phyloP scores from a whole-genome alignment of 2,888 invertebrate genomes.

The Theretra japonica region DNA sequence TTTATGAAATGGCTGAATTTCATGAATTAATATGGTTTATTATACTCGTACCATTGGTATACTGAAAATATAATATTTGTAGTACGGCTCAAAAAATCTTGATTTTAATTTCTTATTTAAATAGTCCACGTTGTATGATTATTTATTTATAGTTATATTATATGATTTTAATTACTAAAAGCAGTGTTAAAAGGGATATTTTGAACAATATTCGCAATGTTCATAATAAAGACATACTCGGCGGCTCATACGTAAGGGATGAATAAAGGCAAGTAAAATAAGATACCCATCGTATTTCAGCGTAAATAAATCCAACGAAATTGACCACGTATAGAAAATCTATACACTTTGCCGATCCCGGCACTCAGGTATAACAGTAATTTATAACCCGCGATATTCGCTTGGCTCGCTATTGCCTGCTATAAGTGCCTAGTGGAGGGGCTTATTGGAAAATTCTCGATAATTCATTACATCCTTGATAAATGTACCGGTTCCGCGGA shows the following conservation, averaged over 20 bases:
- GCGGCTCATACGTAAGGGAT: neutral
- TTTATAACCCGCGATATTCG: conserved; percentile 25
- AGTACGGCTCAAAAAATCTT: too few relatives aligned
- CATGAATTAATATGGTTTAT: too few relatives aligned
- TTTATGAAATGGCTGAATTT: too few relatives aligned
- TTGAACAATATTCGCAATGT: neutral
- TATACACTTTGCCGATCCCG: conserved; percentile 10
- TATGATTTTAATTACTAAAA: neutral
- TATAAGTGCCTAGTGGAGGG: conserved; percentile 39
- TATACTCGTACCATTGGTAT: too few relatives aligned
- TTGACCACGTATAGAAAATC: conserved; percentile 2
- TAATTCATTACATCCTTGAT: conserved; percentile 83
- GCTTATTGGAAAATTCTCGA: conserved; percentile 77
- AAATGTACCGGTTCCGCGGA: conserved; percentile 74
- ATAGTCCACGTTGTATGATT: too few relatives aligned
- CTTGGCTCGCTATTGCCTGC: neutral
- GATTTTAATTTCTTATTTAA: too few relatives aligned
- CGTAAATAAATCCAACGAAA: conserved; percentile 7
- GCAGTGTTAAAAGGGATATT: neutral
- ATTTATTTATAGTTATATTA: too few relatives aligned
- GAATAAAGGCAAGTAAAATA: neutral
- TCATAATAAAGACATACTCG: neutral
- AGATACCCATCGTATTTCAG: neutral
- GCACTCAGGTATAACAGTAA: conserved; percentile 26
- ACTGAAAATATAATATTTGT: too few relatives aligned